phyloP scores from a whole-genome alignment of 2,113 vertebrate species.

The Dascyllus trimaculatus region DNA sequence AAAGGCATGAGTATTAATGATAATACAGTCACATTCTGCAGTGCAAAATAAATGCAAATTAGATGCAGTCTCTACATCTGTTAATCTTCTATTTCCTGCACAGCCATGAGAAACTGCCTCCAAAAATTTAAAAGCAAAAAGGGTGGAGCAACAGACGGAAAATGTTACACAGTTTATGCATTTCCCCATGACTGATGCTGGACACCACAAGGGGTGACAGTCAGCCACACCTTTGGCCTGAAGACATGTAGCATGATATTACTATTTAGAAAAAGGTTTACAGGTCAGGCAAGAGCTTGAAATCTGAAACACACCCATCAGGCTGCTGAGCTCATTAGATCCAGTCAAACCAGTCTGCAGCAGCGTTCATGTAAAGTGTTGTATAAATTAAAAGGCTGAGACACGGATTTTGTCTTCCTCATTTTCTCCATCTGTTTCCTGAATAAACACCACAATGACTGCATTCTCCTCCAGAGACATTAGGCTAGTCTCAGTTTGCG shows the following conservation, averaged over 20 bases:
- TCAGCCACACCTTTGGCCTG: constrained; percentile 36
- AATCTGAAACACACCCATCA: constrained; percentile 24
- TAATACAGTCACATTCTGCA: neutral
- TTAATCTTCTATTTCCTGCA: neutral
- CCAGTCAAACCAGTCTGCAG: constrained; percentile 60
- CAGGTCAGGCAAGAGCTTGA: neutral
- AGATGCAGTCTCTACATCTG: neutral
- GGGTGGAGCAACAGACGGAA: neutral
- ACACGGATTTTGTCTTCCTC: constrained; percentile 40
- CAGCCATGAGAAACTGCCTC: too few relatives aligned
- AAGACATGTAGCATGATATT: constrained; percentile 8
- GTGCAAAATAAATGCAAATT: neutral
- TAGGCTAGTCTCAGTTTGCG: neutral
- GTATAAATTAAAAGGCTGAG: constrained; percentile 24
- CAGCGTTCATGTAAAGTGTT: neutral
- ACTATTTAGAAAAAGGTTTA: constrained; percentile 20
- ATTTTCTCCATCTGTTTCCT: constrained; percentile 59
- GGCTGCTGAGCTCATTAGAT: neutral
- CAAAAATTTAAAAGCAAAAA: neutral
- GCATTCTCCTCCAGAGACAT: neutral
- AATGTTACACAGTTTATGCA: constrained; percentile 5
- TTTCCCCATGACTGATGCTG: neutral
- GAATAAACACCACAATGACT: constrained; percentile 8
- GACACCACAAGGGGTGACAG: neutral
- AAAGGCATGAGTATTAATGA: neutral